Percentiles rank a stretch among this genome's conserved stretches.
phyloP scores from a whole-genome alignment of 2,113 vertebrate species.

The Sturnus vulgaris region DNA sequence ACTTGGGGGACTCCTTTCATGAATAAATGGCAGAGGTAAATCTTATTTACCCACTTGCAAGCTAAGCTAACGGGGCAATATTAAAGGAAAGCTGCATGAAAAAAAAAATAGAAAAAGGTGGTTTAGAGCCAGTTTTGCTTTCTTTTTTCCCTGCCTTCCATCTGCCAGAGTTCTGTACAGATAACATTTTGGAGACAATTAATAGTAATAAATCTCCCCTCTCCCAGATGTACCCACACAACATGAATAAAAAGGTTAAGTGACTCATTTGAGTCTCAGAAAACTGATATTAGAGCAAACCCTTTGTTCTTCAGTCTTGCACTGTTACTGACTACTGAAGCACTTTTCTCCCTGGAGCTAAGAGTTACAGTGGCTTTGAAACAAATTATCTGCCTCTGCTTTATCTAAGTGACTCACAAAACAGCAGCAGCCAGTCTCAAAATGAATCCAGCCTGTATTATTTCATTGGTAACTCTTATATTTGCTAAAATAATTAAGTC shows the following conservation, averaged over 20 bases:
- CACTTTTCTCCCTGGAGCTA: background rate
- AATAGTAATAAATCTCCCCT: background rate
- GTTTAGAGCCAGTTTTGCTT: background rate
- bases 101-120: no score
- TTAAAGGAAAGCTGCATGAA: background rate
- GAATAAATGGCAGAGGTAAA: background rate
- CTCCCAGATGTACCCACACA: background rate
- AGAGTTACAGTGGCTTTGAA: background rate
- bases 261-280: background rate
- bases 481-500: background rate
- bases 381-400: background rate
- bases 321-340: background rate
- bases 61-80: background rate
- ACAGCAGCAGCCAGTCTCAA: background rate
- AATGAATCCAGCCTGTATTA: background rate
- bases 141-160: background rate
- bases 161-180: background rate
- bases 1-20: background rate
- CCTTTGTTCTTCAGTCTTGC: background rate
- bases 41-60: background rate
- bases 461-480: background rate
- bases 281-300: background rate
- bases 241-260: background rate
- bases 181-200: background rate
- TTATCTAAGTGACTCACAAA: background rate